These are phyloP conservation scores for Polydesmus complanatus DNA, from an alignment of 2,888 invertebrate genomes.

Conservation along the genomic window DNA sequence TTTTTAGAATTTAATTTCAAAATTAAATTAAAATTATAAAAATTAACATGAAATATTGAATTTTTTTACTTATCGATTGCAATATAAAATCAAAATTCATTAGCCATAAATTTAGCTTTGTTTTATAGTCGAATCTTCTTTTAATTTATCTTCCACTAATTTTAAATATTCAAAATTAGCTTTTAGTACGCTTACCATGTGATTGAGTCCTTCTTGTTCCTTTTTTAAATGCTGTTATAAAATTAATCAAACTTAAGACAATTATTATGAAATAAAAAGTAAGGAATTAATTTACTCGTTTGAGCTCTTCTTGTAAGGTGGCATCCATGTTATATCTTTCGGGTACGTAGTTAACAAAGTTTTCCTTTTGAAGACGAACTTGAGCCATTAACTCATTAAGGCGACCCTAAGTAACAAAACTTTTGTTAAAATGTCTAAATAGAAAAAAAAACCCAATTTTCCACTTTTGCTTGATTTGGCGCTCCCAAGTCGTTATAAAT, in stretches of 20 bases:
- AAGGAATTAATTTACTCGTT: constrained; percentile 34
- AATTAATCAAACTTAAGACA: constrained; percentile 4
- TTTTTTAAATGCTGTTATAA: constrained; percentile 53
- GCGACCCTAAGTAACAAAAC: constrained; percentile 48
- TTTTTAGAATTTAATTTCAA: too few species aligned
- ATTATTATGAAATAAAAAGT: constrained; percentile 4
- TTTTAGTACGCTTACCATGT: constrained; percentile 67
- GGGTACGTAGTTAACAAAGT: constrained; percentile 34
- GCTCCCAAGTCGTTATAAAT: constrained; percentile 75
- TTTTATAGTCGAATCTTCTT: constrained; percentile 9
- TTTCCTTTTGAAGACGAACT: constrained; percentile 41
- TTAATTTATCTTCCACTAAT: constrained; percentile 61
- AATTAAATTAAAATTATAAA: too few species aligned
- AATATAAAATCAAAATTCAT: too few species aligned
- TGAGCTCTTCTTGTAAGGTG: constrained; percentile 43
- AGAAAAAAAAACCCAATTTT: constrained; percentile 21
- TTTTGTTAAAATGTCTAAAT: background rate
- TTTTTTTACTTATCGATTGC: too few species aligned
- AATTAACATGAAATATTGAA: too few species aligned
- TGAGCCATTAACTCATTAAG: constrained; percentile 81
- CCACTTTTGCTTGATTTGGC: constrained; percentile 85
- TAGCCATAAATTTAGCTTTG: too few species aligned
- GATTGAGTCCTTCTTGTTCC: constrained; percentile 78
- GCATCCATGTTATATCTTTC: constrained; percentile 66
- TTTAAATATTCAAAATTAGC: constrained; percentile 63